phyloP scores from a whole-genome alignment of 2,113 vertebrate genomes.

The Grantiella picta region DNA sequence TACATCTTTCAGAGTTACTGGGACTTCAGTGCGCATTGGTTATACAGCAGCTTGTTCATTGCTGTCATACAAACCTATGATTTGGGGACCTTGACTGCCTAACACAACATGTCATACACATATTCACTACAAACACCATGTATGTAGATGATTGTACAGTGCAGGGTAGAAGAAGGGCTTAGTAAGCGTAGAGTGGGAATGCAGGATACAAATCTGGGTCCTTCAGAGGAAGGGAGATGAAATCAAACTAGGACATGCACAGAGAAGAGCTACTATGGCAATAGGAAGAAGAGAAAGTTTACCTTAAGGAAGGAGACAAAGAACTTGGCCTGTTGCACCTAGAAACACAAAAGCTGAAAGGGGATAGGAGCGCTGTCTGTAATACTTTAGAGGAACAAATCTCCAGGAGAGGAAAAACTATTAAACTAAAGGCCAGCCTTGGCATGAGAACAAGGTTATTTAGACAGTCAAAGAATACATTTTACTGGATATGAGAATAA shows the following conservation, averaged over 20 bases:
- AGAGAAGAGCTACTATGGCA: not conserved
- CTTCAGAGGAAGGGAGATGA: not conserved
- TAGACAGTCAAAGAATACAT: not conserved
- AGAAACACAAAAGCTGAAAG: slow-evolving; percentile 29
- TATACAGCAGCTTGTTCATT: not conserved
- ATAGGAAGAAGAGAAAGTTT: not conserved
- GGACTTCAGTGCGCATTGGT: not conserved
- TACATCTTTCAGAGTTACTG: not conserved
- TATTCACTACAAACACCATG: rapidly evolving
- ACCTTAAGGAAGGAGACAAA: not conserved
- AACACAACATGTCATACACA: not conserved
- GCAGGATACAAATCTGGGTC: not conserved
- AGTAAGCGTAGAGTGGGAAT: not conserved
- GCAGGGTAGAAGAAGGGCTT: not conserved
- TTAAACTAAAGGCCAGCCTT: not conserved
- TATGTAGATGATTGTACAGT: not conserved
- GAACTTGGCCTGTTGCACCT: not conserved
- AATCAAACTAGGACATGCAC: not conserved
- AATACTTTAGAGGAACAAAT: not conserved
- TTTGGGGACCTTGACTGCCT: not conserved
- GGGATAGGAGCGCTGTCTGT: not conserved
- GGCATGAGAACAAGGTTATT: slow-evolving; percentile 6
- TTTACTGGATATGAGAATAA: slow-evolving; percentile 14
- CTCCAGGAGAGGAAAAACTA: not conserved
- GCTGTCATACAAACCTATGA: not conserved